Base-by-base conservation (phyloP, 2,888 invertebrate genomes). In the Cynaeus angustus region DNA sequence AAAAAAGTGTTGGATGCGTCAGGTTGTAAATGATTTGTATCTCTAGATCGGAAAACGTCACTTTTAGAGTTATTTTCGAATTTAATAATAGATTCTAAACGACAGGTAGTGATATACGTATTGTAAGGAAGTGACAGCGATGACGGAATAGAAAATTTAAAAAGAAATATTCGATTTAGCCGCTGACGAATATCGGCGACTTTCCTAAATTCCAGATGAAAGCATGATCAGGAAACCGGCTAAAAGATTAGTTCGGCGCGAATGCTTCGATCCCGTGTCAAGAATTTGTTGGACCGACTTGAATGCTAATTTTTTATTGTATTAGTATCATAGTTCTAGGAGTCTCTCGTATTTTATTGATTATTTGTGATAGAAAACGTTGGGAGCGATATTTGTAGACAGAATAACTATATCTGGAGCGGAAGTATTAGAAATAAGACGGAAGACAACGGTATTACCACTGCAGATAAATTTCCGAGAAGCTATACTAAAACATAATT, bases 131-230 rank as follows among this genome's bases (percentile, higher is more conserved):
- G 12, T 56, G 55, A 56, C 55, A 56, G 55, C 55, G 41, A 16
- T 56, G 55, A 56, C 55, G 55, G 33, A 56, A 56, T 33, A 56
- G 55, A 56, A 16, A 16, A 38, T 56, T 56, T 26, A 41, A 56
- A 56, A 56, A 56, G 55, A 56, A 56, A 56, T 56, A 41, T 56
- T 56, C 55, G 55, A 56, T 56, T 56, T 56, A 56, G 55, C 21
- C 6, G 30, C 26, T 33, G 53, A 30, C 33, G 37, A 53, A 52
- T 33, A 52, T 52, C 33, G 50, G n/a, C 10, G 21, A 52, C 9
- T 52, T 52, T 30, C 16, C 12, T 53, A 33, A 53, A 53, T 53
- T 53, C 37, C 16, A 26, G n/a, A 6, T 7, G 53, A 37, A 53
- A 53, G 33, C 48, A 9, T n/a, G 26, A 26, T n/a, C 9, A 50